phyloP scores from a whole-genome alignment of 2,113 vertebrate species.

The Onychostoma macrolepis region DNA sequence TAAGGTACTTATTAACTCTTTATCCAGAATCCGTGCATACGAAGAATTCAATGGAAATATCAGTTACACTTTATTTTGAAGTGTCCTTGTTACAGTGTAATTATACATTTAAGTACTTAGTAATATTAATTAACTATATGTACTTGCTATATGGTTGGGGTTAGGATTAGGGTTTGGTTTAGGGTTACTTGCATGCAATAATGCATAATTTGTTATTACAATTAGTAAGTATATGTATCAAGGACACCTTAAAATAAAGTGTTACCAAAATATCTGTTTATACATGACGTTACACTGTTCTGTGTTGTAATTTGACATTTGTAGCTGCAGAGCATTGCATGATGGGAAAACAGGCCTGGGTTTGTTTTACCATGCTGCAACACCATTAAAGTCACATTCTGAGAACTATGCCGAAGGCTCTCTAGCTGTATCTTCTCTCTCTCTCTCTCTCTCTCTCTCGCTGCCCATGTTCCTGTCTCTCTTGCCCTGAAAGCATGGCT shows the following conservation, averaged over 20 bases:
- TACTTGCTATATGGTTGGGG: too few relatives aligned
- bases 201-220: too few relatives aligned
- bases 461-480: conserved; percentile 9
- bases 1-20: not conserved
- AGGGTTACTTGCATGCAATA: too few relatives aligned
- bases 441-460: conserved; percentile 25
- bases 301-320: not conserved
- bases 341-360: conserved; percentile 27
- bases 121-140: too few relatives aligned
- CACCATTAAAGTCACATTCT: conserved; percentile 45
- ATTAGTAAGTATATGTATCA: too few relatives aligned
- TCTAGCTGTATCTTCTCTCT: conserved; percentile 13
- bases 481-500: conserved; percentile 42
- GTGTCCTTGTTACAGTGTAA: too few relatives aligned
- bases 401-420: conserved; percentile 45
- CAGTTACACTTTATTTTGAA: too few relatives aligned
- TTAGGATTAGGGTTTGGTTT: too few relatives aligned
- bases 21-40: not conserved
- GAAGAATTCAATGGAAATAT: too few relatives aligned
- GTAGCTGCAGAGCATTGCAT: conserved; percentile 8
- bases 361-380: conserved; percentile 35
- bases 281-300: not conserved
- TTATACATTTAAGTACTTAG: too few relatives aligned
- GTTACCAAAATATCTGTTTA: not conserved
- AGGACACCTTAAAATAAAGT: too few relatives aligned